Percentiles rank a stretch among this genome's conserved stretches.
phyloP scores from a whole-genome alignment of 2,888 invertebrate species.

The Drosophila peninsularis region DNA sequence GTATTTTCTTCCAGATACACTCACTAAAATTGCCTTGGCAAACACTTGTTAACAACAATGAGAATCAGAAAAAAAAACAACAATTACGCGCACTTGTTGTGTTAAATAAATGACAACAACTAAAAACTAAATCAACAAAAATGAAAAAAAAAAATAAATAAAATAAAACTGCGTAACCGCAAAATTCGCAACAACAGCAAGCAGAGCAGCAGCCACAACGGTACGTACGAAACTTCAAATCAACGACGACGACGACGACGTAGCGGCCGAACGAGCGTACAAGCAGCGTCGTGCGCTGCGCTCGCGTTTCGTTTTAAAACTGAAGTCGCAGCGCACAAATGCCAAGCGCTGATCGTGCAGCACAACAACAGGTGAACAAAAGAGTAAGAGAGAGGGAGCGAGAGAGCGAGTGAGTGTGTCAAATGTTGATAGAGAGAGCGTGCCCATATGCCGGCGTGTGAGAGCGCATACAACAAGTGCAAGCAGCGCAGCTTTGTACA shows the following conservation, averaged over 20 bases:
- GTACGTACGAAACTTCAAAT: conserved; percentile 26
- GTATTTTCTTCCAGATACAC: conserved; percentile 9
- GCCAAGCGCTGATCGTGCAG: conserved; percentile 37
- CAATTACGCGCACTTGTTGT: conserved; percentile 43
- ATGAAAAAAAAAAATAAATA: conserved; percentile 4
- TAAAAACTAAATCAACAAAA: conserved; percentile 29
- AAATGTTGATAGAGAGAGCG: conserved; percentile 5
- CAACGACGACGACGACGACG: conserved; percentile 31
- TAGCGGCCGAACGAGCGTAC: conserved; percentile 32
- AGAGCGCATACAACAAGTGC: conserved; percentile 36
- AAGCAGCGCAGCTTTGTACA: conserved; percentile 13
- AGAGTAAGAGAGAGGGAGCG: not conserved
- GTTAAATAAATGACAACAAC: conserved; percentile 43
- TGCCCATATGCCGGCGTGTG: conserved; percentile 13
- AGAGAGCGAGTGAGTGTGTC: not conserved
- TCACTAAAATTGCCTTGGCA: conserved; percentile 29
- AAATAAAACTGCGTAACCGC: conserved; percentile 37
- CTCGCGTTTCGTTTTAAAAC: conserved; percentile 64
- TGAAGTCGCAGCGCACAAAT: conserved; percentile 33
- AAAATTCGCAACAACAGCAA: conserved; percentile 30
- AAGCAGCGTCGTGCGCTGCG: conserved; percentile 50
- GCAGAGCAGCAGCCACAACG: conserved; percentile 22
- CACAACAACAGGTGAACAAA: conserved; percentile 40
- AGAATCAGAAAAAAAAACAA: not conserved
- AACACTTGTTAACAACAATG: conserved; percentile 32